Evolutionary conservation across 1,140 invertebrate genomes (phyloP).

Genomic region (Tigriopus japonicus): DNA sequence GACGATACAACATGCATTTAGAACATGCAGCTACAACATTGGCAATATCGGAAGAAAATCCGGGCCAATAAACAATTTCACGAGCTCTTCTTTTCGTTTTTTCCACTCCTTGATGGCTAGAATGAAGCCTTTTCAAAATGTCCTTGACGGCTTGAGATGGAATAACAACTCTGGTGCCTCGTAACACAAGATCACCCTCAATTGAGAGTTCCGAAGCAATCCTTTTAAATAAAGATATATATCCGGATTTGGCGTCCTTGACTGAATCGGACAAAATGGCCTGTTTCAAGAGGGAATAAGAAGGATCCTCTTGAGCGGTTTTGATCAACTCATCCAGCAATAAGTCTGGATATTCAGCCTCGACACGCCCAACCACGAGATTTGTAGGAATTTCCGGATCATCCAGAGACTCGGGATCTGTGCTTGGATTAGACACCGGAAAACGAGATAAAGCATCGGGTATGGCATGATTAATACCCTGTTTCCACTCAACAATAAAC

Average conservation of each 20-base stretch:
- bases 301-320: background rate
- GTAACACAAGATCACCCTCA: background rate
- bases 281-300: background rate
- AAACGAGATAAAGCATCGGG: background rate
- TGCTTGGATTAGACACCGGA: background rate
- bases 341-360: background rate
- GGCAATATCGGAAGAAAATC: background rate
- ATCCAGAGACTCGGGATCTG: background rate
- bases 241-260: background rate
- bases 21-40: no score
- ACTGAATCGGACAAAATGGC: background rate
- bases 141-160: no score
- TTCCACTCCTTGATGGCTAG: background rate
- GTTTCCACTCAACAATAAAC: conserved; percentile 3
- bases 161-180: background rate
- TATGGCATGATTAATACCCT: conserved; percentile 5
- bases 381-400: background rate
- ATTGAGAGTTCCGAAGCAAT: background rate
- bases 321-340: background rate
- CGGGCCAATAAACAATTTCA: background rate
- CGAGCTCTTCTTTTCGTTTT: background rate
- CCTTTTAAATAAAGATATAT: background rate
- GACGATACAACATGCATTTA: no score
- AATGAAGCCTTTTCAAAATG: background rate
- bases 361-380: background rate